Base-by-base conservation (phyloP, 2,797 vertebrate species). In the Dallia pectoralis region DNA sequence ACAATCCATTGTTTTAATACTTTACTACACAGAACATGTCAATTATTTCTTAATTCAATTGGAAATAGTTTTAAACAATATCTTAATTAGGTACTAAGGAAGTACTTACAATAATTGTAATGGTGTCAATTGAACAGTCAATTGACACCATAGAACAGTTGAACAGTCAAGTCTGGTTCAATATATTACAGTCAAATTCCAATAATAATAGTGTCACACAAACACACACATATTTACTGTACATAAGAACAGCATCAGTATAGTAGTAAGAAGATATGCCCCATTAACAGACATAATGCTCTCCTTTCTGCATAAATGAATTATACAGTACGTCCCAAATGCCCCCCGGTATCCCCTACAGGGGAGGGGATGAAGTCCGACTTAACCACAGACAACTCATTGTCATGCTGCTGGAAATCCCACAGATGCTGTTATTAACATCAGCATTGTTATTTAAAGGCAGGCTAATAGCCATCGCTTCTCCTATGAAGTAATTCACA, bases 271-370 rank as follows among this genome's bases (percentile, higher is more conserved):
- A 63, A 30, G 61, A 63, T 63, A 12, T 32, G 61, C 15, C 61
- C 61, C 61, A 63, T 63, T 63, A 63, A 29, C 29, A 15, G 14
- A 32, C 61, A 63, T 63, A 29, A 63, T 63, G 61, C 61, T 63
- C 61, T 63, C 27, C 29, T 63, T 16, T 63, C 27, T 63, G 61
- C 61, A 19, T 8, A 29, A 32, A 63, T 63, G 61, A 32, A 14
- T 29, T 63, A 44, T 56, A 22, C 7, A 53, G 0, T 22, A 8
- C 8, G 51, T 53, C 51, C 51, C 51, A 53, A 53, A 53, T 53
- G 51, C 5, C 51, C 51, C 7, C n/a, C 51, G n/a, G n/a, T 25
- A 56, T 56, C 25, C 22, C n/a, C 53, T 56, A 56, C 22, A 56
- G 22, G 53, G 53, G n/a, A 25, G 61, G 59, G 59, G 40, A 2